A percentile compares a stretch with the other conserved stretches of the same genome.
phyloP scores from a whole-genome alignment of 2,888 invertebrate genomes.

The Allolobophora icterica region DNA sequence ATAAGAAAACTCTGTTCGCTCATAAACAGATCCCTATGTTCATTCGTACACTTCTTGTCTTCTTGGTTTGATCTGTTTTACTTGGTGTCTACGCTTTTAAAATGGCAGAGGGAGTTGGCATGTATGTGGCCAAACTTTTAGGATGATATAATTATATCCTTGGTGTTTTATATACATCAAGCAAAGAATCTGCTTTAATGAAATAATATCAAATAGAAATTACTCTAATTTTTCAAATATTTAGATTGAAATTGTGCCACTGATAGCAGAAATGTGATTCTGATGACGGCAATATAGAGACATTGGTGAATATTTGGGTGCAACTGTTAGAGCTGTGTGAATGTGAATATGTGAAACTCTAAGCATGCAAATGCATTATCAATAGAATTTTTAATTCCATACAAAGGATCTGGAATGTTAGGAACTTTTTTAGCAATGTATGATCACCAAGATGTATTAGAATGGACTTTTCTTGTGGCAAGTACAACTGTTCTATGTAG shows the following conservation, averaged over 20 bases:
- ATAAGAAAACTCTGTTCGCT: not conserved
- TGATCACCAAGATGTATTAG: not conserved
- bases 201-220: not conserved
- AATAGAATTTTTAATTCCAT: not conserved
- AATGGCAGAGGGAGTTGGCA: not conserved
- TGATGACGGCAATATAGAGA: not conserved
- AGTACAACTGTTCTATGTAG: slow-evolving; percentile 10
- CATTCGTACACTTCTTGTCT: not conserved
- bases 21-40: not conserved
- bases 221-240: not conserved
- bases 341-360: not conserved
- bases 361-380: too few species aligned
- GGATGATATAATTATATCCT: not conserved
- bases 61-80: too few species aligned
- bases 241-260: not conserved
- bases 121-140: not conserved
- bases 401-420: not conserved
- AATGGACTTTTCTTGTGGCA: not conserved
- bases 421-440: not conserved
- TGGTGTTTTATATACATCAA: not conserved
- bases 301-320: not conserved
- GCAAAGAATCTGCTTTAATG: not conserved
- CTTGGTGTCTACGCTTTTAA: not conserved
- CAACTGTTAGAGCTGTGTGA: not conserved
- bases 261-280: not conserved